A percentile compares a stretch with the other conserved stretches of the same genome.
Evolutionary conservation across 1,140 invertebrate genomes (phyloP).

Genomic region (Heliothis virescens): DNA sequence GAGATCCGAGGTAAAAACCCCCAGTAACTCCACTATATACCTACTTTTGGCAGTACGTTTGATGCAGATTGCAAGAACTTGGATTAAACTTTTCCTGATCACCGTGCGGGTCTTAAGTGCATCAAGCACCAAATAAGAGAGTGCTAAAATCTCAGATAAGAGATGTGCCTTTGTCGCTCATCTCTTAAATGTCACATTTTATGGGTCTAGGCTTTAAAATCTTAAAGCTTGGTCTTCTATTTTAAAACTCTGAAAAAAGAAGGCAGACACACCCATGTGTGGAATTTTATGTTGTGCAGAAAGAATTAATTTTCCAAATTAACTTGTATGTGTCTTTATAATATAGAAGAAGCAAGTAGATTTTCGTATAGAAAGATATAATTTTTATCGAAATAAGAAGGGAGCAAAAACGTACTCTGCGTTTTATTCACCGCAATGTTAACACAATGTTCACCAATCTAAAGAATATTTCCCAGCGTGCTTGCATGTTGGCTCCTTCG

Average conservation of each 20-base stretch:
- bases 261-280: too few relatives aligned
- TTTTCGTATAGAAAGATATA: too few relatives aligned
- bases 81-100: not conserved
- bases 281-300: too few relatives aligned
- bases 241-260: not conserved
- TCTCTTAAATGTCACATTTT: not conserved
- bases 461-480: slow-evolving; percentile 28
- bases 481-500: slow-evolving; percentile 16
- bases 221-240: not conserved
- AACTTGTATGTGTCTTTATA: too few relatives aligned
- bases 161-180: slow-evolving; percentile 10
- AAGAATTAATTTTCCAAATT: not conserved
- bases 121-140: slow-evolving; percentile 22
- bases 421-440: not conserved
- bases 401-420: too few relatives aligned
- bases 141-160: slow-evolving; percentile 12
- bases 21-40: too few relatives aligned
- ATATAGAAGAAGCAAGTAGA: too few relatives aligned
- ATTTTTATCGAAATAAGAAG: too few relatives aligned
- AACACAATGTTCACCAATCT: slow-evolving; percentile 15
- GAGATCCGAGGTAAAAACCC: too few relatives aligned
- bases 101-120: not conserved
- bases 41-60: not conserved
- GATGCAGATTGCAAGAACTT: not conserved
- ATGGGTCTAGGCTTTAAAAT: not conserved